Base-by-base conservation (phyloP, 2,113 vertebrate species). In the Clupea harengus region DNA sequence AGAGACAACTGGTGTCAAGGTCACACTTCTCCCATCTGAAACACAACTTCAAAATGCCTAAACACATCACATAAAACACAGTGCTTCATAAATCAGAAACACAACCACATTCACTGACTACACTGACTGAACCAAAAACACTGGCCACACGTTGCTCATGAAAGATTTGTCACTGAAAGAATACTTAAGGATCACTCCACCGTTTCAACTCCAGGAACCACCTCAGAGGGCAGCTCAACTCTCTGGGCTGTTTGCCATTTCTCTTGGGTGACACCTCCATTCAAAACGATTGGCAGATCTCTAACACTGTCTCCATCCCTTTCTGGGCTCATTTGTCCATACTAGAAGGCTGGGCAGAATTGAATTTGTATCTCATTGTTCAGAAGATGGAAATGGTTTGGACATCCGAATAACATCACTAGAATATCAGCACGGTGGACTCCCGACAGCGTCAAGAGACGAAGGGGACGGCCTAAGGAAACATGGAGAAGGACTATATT, bases 361-460 rank as follows among this genome's bases (percentile, higher is more conserved):
- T 94, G 89, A 92, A 93, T 93, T 92, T 92, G 90, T 91, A 88
- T 89, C 87, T 92, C 90, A 92, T 92, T 93, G 93, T 93, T n/a
- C 86, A 82, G 86, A 78, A 81, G 89, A 81, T 67, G 89, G 91
- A 39, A 39, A 39, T 39, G 39, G 39, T 39, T 39, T 39, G 39
- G 39, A 39, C 39, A 39, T 39, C 39, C 2, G 39, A 39, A 39
- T 39, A 39, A 39, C 39, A 39, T 39, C 39, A 39, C 39, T 39
- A 39, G 39, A n/a, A n/a, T n/a, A n/a, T n/a, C n/a, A n/a, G n/a
- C n/a, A n/a, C n/a, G n/a, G n/a, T n/a, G n/a, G n/a, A n/a, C n/a
- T n/a, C n/a, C n/a, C n/a, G n/a, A n/a, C n/a, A n/a, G n/a, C n/a
- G n/a, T n/a, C n/a, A n/a, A n/a, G n/a, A 39, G 39, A 39, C 39